Evolutionary conservation across 2,888 invertebrate genomes (phyloP).

Genomic region (Dasysyrphus tricinctus): DNA sequence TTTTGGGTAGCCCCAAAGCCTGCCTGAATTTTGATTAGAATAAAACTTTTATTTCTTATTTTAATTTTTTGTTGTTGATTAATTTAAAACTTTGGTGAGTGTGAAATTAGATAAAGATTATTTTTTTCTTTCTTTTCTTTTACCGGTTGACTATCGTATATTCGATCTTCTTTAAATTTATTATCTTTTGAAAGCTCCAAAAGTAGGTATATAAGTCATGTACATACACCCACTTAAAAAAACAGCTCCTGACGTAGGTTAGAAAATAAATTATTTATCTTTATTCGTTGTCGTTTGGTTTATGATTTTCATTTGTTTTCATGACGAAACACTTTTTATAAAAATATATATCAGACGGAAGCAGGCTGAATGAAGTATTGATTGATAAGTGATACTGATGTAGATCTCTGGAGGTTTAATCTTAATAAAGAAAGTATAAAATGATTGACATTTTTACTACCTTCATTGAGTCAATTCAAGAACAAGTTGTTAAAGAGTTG

Average conservation of each 20-base stretch:
- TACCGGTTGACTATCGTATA: background rate
- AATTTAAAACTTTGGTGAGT: background rate
- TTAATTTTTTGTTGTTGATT: background rate
- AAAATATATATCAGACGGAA: background rate
- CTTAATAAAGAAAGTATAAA: slow-evolving; percentile 30
- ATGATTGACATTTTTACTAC: slow-evolving; percentile 11
- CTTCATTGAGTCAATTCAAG: slow-evolving; percentile 1
- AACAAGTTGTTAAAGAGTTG: background rate
- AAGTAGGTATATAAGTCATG: background rate
- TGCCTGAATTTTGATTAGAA: background rate
- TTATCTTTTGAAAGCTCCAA: background rate
- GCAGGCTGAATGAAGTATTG: background rate
- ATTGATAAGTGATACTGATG: slow-evolving; percentile 1
- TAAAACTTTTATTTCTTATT: background rate
- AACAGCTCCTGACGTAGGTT: background rate
- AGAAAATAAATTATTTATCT: slow-evolving; percentile 1
- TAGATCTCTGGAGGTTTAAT: background rate
- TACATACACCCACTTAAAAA: background rate
- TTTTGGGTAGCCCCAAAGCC: background rate
- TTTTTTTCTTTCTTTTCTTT: background rate
- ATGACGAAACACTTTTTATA: slow-evolving; percentile 20
- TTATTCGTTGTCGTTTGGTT: background rate
- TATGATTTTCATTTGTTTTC: background rate
- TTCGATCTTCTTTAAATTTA: slow-evolving; percentile 1
- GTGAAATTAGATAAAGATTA: background rate